phyloP scores from a whole-genome alignment of 2,797 vertebrate genomes.

The Nannoperca australis region DNA sequence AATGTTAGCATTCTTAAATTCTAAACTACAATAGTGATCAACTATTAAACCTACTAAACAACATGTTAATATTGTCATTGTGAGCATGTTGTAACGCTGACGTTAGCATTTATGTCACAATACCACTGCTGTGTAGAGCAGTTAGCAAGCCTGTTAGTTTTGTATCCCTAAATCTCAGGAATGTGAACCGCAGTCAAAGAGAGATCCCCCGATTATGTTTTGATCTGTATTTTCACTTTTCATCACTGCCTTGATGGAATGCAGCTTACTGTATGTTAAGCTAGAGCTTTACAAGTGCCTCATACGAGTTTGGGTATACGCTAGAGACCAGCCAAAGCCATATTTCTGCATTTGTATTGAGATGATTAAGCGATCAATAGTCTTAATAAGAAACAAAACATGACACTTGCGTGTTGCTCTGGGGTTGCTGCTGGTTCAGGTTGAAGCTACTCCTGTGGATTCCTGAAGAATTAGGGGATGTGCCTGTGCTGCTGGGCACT shows the following conservation, averaged over 20 bases:
- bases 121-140: slow-evolving; percentile 3
- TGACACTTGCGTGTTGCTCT: background rate
- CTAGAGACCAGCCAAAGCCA: background rate
- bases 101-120: slow-evolving; percentile 9
- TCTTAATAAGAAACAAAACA: background rate
- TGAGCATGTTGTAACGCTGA: slow-evolving; percentile 15
- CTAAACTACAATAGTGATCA: background rate
- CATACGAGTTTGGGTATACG: slow-evolving; percentile 1
- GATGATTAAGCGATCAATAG: background rate
- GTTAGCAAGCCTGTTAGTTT: slow-evolving; percentile 13
- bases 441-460: slow-evolving; percentile 2
- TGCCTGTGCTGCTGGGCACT: background rate
- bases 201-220: slow-evolving; percentile 19
- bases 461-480: background rate
- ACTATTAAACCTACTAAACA: background rate
- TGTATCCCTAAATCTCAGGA: slow-evolving; percentile 42
- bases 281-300: background rate
- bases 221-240: slow-evolving; percentile 22
- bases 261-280: slow-evolving; percentile 4
- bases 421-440: background rate
- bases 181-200: slow-evolving; percentile 33
- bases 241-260: background rate
- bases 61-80: background rate
- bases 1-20: background rate
- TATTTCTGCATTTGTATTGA: slow-evolving; percentile 4